phyloP scores from a whole-genome alignment of 1,140 invertebrate genomes.

The Drosophila kurseongensis region DNA sequence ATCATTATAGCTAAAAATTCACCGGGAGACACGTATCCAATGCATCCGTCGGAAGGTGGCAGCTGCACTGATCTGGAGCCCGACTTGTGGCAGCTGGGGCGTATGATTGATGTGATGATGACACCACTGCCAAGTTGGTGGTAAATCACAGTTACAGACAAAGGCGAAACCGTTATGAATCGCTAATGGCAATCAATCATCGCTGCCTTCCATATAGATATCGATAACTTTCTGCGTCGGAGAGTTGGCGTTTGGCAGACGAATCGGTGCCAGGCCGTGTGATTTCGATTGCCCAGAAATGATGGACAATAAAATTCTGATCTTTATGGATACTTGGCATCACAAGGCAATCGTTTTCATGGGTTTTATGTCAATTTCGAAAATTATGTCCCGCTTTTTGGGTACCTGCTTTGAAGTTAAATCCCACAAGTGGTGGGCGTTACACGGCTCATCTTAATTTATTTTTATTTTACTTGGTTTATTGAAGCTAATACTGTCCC shows the following conservation, averaged over 20 bases:
- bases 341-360: constrained; percentile 18
- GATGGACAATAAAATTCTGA: constrained; percentile 61
- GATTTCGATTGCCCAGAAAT: constrained; percentile 34
- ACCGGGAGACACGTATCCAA: constrained; percentile 16
- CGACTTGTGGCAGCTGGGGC: constrained; percentile 35
- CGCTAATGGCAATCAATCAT: constrained; percentile 70
- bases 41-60: constrained; percentile 22
- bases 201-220: constrained; percentile 35
- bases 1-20: constrained; percentile 9
- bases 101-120: constrained; percentile 75
- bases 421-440: constrained; percentile 4
- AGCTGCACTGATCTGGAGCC: constrained; percentile 37
- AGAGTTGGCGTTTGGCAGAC: constrained; percentile 65
- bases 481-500: constrained; percentile 39
- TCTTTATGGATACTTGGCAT: constrained; percentile 54
- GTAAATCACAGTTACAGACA: constrained; percentile 39
- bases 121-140: constrained; percentile 44
- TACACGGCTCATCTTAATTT: constrained; percentile 8
- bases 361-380: constrained; percentile 38
- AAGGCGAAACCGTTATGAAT: constrained; percentile 62
- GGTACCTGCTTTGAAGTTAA: constrained; percentile 42
- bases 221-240: constrained; percentile 12
- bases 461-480: constrained; percentile 27
- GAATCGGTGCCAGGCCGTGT: constrained; percentile 63
- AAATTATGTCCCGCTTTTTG: constrained; percentile 17